Evolutionary conservation across 2,888 invertebrate species (phyloP), one percentile per base, ranked within the genome.

Genomic region (Crepidodera aurea): DNA sequence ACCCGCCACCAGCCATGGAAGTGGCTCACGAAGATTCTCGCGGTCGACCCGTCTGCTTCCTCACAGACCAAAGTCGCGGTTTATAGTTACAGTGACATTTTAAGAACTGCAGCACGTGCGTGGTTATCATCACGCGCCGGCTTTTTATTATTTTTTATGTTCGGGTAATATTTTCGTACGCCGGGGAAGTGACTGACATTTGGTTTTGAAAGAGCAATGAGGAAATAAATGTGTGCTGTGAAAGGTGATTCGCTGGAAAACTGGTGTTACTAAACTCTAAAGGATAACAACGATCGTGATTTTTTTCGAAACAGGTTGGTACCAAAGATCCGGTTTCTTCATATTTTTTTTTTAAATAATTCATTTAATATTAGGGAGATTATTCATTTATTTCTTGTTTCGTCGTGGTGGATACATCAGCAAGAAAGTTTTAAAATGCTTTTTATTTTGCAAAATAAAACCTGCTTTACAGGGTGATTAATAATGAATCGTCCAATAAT

Each of bases 21-120:
- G 16, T 40, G 12, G 10, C 40, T 18, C 18, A 40, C 16, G 18
- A 40, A 18, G 40, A 40, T 18, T 5, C 5, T 40, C 16, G 7
- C 18, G 1, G 40, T 4, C 13, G 13, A 40, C n/a, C 18, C 10
- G 37, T 37, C 12, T 37, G 37, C 15, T 37, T 15, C 29, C 29
- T 8, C 29, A 25, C 7, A 25, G 25, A n/a, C n/a, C 7, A 25
- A 5, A 29, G 29, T 8, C 29, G 10, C 29, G 37, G 37, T 37
- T 37, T 37, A 16, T 10, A 10, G 40, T 40, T 4, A 10, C 1
- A 12, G 34, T 34, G 40, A 40, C 40, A 40, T 40, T 37, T 40
- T 18, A 16, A 40, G 16, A 37, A 37, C 13, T 37, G 37, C n/a
- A n/a, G n/a, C 37, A 40, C 40, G 40, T 40, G 40, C 40, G 40